Evolutionary conservation across 37 sponge, comb jelly and placozoan genomes (phyloP).

Genomic region (Dysidea cf. avara): DNA sequence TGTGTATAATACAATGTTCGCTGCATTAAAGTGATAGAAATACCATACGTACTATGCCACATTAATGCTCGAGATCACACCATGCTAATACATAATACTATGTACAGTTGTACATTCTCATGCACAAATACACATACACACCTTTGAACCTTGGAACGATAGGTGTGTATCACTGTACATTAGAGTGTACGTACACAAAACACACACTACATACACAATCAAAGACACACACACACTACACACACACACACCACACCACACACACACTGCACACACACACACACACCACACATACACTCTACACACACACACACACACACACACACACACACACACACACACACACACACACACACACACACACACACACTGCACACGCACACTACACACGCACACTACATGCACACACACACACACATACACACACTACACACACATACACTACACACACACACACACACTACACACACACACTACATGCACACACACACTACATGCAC

Average conservation of each 20-base stretch:
- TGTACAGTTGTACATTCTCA: not conserved
- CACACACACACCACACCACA: too few relatives aligned
- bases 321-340: slow-evolving; percentile 15
- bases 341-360: slow-evolving; percentile 13
- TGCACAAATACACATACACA: too few relatives aligned
- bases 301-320: slow-evolving; percentile 10
- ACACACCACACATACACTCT: too few relatives aligned
- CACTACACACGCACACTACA: not conserved
- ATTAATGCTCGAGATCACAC: not conserved
- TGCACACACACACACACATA: too few relatives aligned
- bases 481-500: too few relatives aligned
- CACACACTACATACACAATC: not conserved
- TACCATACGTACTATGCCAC: not conserved
- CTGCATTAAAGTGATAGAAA: not conserved
- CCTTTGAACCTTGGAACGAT: too few relatives aligned
- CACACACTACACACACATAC: too few relatives aligned
- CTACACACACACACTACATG: too few relatives aligned
- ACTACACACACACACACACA: too few relatives aligned
- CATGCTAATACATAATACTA: not conserved
- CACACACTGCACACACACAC: too few relatives aligned
- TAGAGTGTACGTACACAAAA: too few relatives aligned
- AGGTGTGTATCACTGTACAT: too few relatives aligned
- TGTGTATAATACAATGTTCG: not conserved
- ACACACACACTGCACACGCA: slow-evolving; percentile 3
- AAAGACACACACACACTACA: slow-evolving; percentile 8